Base-by-base conservation (phyloP, 2,113 vertebrate genomes). In the Eptatretus burgeri region DNA sequence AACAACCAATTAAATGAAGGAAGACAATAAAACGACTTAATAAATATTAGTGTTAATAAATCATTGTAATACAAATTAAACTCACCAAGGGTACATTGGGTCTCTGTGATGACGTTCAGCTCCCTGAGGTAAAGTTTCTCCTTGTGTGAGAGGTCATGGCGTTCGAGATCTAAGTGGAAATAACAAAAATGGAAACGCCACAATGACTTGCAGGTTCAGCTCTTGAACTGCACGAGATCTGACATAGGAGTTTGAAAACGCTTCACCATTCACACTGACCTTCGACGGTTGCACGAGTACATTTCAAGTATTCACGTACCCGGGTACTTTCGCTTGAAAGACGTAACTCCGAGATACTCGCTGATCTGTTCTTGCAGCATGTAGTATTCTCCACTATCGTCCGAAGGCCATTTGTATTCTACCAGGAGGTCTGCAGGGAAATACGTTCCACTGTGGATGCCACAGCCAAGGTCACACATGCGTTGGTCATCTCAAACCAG, bases 281-380 rank as follows among this genome's bases (percentile, higher is more conserved):
- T 41, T 41, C 27, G 19, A 16, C 51, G 11, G 51, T 13, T 13
- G 51, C 18, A 27, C n/a, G 51, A 49, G 20, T 9, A 16, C n/a
- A 41, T n/a, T 10, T 11, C 14, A 50, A n/a, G 14, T 13, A 19
- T 51, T 20, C 17, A 16, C 68, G 70, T 84, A 95, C 91, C 91
- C 77, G 91, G 91, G 68, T 98, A 98, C 69, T 98, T 98, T 65
- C 91, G 79, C 66, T 98, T 98, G 70, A 98, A 98, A 41, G 91
- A 98, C 5, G 91, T 98, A 67, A 98, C 84, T 56, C 87, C 89
- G 71, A 98, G 73, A 70, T 96, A 96, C 75, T 96, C 89, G 71
- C 91, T 96, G 74, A 98, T 86, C 79, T 98, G 91, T 18, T 98
- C 89, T 68, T 98, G 91, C 66, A 98, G 75, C 91, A 98, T 98